phyloP scores from a whole-genome alignment of 2,797 vertebrate genomes.

The Lerista edwardsae region DNA sequence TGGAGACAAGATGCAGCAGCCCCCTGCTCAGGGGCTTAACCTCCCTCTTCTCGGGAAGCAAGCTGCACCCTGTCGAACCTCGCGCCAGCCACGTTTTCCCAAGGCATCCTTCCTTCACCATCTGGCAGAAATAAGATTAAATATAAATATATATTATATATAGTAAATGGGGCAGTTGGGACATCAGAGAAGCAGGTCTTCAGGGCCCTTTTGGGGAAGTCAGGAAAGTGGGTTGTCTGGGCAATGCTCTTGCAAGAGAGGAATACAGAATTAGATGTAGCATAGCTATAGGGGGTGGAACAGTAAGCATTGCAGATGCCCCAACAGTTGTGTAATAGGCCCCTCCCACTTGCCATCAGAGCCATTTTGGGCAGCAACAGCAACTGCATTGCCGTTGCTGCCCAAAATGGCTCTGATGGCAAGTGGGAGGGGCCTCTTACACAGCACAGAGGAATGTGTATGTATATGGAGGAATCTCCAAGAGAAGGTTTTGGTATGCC shows the following conservation, averaged over 20 bases:
- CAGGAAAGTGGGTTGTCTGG: not conserved
- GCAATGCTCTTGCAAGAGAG: not conserved
- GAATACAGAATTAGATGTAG: not conserved
- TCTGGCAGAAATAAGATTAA: no score
- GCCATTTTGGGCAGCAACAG: no score
- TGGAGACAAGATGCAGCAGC: not conserved
- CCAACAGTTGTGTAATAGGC: no score
- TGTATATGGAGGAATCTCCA: rapidly evolving
- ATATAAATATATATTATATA: no score
- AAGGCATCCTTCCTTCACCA: not conserved
- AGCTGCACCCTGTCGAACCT: not conserved
- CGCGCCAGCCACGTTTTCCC: not conserved
- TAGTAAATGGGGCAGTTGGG: not conserved
- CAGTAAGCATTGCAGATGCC: no score
- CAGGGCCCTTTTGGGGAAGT: not conserved
- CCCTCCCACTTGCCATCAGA: no score
- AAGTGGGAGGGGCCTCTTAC: no score
- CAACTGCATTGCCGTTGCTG: no score
- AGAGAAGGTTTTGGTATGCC: not conserved
- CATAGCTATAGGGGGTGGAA: no score
- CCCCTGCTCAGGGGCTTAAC: not conserved
- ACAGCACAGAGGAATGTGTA: no score
- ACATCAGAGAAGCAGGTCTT: not conserved
- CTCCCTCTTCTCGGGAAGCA: not conserved
- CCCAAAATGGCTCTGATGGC: no score